Conservation (phyloP, 2,113 vertebrate species). For the Ptilorrhoa leucosticta region DNA sequence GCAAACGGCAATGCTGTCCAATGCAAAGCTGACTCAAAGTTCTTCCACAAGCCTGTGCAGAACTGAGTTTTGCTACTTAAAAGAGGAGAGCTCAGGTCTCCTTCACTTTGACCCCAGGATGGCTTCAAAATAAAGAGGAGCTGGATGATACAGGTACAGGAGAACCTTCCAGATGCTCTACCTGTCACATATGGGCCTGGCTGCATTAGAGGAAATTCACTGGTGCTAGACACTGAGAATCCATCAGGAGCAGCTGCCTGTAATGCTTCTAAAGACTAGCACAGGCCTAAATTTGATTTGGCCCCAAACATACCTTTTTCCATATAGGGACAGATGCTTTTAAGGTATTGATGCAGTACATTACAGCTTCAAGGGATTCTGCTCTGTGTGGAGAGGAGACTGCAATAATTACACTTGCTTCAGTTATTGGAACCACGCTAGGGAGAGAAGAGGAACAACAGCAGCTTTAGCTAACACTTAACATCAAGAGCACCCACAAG, state of each 20-base stretch:
- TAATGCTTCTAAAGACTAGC: not conserved
- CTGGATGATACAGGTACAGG: not conserved
- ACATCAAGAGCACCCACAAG: slow-evolving; percentile 3
- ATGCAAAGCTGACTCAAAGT: not conserved
- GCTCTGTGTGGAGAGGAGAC: slow-evolving; percentile 88
- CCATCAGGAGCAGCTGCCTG: not conserved
- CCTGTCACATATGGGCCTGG: not conserved
- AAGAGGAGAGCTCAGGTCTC: not conserved
- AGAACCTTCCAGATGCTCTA: not conserved
- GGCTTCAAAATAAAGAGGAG: not conserved
- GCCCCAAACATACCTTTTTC: slow-evolving; percentile 62
- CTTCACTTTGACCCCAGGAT: not conserved
- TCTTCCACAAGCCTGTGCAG: not conserved
- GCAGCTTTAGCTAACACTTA: not conserved
- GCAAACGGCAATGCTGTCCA: not conserved
- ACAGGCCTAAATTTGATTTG: not conserved
- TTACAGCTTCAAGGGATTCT: slow-evolving; percentile 85
- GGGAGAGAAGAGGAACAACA: not conserved
- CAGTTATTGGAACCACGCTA: slow-evolving; percentile 85
- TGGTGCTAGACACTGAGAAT: not conserved
- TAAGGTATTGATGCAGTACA: slow-evolving; percentile 79
- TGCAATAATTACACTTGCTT: slow-evolving; percentile 88
- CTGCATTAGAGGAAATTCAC: not conserved
- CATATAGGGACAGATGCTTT: slow-evolving; percentile 86
- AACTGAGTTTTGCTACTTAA: not conserved